Evolutionary conservation across 2,797 vertebrate species (phyloP).

Genomic region (Pangasius larnaudii): DNA sequence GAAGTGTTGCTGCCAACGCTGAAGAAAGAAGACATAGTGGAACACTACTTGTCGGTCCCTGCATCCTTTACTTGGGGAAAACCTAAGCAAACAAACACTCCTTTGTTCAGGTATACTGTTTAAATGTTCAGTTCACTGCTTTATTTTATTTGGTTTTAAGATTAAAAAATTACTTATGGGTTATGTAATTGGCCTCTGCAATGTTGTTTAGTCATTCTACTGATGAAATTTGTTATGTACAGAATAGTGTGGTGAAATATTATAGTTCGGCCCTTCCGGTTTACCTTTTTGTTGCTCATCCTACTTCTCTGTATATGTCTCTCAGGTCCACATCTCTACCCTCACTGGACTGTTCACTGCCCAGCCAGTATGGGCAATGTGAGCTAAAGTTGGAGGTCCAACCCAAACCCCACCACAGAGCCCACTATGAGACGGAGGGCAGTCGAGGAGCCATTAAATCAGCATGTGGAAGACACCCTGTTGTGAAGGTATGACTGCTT

Average conservation of each 20-base stretch:
- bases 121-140: constrained; percentile 1
- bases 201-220: not conserved
- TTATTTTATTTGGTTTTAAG: not conserved
- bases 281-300: not conserved
- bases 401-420: constrained; percentile 91
- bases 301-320: constrained; percentile 33
- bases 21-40: constrained; percentile 83
- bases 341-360: constrained; percentile 90
- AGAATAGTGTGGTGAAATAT: not conserved
- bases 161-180: not conserved
- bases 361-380: constrained; percentile 85
- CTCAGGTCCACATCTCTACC: constrained; percentile 88
- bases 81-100: constrained; percentile 87
- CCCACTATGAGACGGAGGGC: constrained; percentile 97
- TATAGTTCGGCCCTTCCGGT: not conserved
- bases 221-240: constrained; percentile 8
- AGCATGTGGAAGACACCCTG: constrained; percentile 85
- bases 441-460: constrained; percentile 95
- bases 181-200: not conserved
- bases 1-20: constrained; percentile 79
- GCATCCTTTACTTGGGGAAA: constrained; percentile 93
- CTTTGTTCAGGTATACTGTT: constrained; percentile 85
- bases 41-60: constrained; percentile 93
- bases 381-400: constrained; percentile 94
- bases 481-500: constrained; percentile 82